These are phyloP conservation scores for Pardosa pseudoannulata DNA, from an alignment of 2,888 invertebrate genomes.

Conservation along the genomic window DNA sequence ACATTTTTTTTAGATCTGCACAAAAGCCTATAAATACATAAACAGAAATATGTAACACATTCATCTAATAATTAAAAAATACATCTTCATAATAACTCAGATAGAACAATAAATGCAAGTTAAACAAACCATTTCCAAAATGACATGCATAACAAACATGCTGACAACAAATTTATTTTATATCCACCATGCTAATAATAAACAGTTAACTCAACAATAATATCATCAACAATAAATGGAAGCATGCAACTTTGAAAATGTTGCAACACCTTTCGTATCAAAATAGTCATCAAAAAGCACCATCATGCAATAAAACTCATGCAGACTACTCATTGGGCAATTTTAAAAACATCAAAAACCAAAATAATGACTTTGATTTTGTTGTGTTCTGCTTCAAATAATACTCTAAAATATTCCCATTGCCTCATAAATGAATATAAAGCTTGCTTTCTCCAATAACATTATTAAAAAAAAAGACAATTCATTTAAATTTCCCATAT, in stretches of 20 bases:
- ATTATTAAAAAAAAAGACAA: too few species aligned
- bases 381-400: background rate
- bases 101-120: background rate
- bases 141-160: constrained; percentile 9
- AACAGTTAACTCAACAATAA: constrained; percentile 2
- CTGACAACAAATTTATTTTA: background rate
- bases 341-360: background rate
- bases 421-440: constrained; percentile 13
- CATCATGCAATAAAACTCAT: background rate
- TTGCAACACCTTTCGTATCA: background rate
- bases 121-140: constrained; percentile 12
- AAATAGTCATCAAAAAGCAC: background rate
- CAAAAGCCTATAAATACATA: constrained; percentile 46
- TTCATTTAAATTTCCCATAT: too few species aligned
- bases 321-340: background rate
- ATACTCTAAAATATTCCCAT: background rate
- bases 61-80: constrained; percentile 55
- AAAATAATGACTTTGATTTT: background rate
- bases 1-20: constrained; percentile 22
- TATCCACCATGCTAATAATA: background rate
- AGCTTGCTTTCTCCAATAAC: too few species aligned
- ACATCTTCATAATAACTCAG: background rate
- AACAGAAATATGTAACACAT: constrained; percentile 63
- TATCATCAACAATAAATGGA: background rate
- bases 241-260: background rate